These are phyloP conservation scores for Iguana delicatissima DNA, from an alignment of 2,797 vertebrate genomes.

Conservation along the genomic window DNA sequence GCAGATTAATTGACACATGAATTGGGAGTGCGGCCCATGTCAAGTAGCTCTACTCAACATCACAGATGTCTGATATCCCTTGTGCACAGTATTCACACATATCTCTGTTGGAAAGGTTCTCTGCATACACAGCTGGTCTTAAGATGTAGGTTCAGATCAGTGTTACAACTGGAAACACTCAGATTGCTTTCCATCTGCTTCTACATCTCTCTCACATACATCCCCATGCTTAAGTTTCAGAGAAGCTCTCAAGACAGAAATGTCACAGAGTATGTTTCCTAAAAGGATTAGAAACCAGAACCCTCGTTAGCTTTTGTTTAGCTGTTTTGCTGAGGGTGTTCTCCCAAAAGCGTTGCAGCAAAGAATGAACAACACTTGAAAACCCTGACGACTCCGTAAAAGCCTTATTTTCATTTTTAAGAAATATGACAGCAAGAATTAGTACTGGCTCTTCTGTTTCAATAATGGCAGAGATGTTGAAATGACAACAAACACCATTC, in stretches of 20 bases:
- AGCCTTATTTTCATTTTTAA: slow-evolving; percentile 81
- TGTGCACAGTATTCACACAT: background rate
- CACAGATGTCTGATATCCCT: background rate
- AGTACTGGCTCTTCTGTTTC: slow-evolving; percentile 82
- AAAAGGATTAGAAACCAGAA: slow-evolving; percentile 85
- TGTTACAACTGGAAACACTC: background rate
- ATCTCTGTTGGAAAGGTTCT: background rate
- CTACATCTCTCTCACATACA: background rate
- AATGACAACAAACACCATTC: slow-evolving; percentile 84
- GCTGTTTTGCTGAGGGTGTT: slow-evolving; percentile 81
- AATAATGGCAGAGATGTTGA: slow-evolving; percentile 82
- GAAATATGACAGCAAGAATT: slow-evolving; percentile 84
- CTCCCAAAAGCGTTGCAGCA: slow-evolving; percentile 76
- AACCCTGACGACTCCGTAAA: slow-evolving; percentile 83
- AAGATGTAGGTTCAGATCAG: background rate
- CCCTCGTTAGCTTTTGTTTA: slow-evolving; percentile 83
- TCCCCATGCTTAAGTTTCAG: slow-evolving; percentile 67
- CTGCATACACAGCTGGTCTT: background rate
- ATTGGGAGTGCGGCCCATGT: background rate
- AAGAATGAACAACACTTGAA: slow-evolving; percentile 82
- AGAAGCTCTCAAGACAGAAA: slow-evolving; percentile 75
- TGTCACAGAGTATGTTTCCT: slow-evolving; percentile 77
- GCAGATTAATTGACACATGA: background rate
- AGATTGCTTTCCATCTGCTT: background rate
- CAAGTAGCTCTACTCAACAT: background rate